Evolutionary conservation across 2,888 invertebrate species (phyloP).

Genomic region (Ditula angustiorana): DNA sequence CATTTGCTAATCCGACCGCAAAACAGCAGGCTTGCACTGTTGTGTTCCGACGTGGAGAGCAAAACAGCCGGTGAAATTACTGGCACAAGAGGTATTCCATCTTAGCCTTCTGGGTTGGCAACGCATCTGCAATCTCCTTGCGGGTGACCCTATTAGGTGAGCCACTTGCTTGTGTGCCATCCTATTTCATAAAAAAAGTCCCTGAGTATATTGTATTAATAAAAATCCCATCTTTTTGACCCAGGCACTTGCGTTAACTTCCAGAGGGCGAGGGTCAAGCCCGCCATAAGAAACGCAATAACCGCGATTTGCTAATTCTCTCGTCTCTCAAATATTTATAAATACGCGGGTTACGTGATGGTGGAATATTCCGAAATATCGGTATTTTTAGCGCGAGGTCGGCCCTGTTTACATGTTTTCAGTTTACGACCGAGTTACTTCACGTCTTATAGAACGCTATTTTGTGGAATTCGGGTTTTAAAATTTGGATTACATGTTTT

Average conservation of each 20-base stretch:
- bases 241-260: neutral
- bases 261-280: slow-evolving; percentile 12
- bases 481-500: slow-evolving; percentile 25
- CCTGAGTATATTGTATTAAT: no score
- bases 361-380: slow-evolving; percentile 76
- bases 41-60: no score
- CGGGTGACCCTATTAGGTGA: no score
- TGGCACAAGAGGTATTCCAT: no score
- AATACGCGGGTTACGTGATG: slow-evolving; percentile 52
- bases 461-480: slow-evolving; percentile 42
- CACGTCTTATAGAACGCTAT: slow-evolving; percentile 49
- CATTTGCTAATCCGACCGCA: no score
- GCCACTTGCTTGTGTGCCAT: no score
- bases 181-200: no score
- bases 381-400: slow-evolving; percentile 79
- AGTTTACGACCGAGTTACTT: slow-evolving; percentile 67
- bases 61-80: no score
- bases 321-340: slow-evolving; percentile 60
- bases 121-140: no score
- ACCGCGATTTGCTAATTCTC: slow-evolving; percentile 43
- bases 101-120: no score
- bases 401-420: slow-evolving; percentile 78
- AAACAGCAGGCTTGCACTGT: no score
- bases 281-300: slow-evolving; percentile 10
- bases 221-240: no score